Base-by-base conservation (phyloP, 2,888 invertebrate genomes). In the Stenolophus ochropezus region DNA sequence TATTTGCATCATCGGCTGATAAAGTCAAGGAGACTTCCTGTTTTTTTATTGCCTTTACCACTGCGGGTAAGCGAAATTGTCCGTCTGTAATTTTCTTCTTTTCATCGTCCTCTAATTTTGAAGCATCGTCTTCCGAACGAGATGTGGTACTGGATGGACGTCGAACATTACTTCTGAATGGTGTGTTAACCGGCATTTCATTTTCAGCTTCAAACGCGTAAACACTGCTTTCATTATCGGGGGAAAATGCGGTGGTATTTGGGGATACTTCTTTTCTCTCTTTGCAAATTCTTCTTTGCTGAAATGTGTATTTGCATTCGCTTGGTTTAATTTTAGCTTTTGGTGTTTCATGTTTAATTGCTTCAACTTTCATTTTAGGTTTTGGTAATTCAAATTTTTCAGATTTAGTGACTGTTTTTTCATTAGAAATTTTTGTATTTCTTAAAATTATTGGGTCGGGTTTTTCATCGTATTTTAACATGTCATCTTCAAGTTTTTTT, bases 171-270 rank as follows among this genome's bases (percentile, higher is more conserved):
- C 92, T 87, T 42, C 92, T 87, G 86, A 93, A 93, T 0, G 93
- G 93, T 14, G 92, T 92, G 80, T 89, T 91, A 0, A 89, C 86
- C n/a, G 90, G 90, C 16, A 91, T 90, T 82, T 93, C 93, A 27
- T 91, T 91, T 56, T 94, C 93, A 83, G 93, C 93, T 84, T 94
- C 93, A 86, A 94, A 94, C 1, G 94, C 94, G 85, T 94, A 94
- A 14, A 94, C 92, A 82, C 94, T 94, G 82, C 93, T 93, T 86
- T 94, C 94, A 85, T 94, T 93, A 84, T 93, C 93, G 0, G 92
- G 92, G 0, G 93, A 93, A 87, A 94, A 94, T 0, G 94, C 93
- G 85, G 90, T 92, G 2, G 90, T 88, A 84, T 90, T 91, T 0
- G 90, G 90, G 20, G 88, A 86, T 2, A 87, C 83, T 25, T 86